Base-by-base conservation (phyloP, 2,888 invertebrate genomes). In the Trilocha varians region DNA sequence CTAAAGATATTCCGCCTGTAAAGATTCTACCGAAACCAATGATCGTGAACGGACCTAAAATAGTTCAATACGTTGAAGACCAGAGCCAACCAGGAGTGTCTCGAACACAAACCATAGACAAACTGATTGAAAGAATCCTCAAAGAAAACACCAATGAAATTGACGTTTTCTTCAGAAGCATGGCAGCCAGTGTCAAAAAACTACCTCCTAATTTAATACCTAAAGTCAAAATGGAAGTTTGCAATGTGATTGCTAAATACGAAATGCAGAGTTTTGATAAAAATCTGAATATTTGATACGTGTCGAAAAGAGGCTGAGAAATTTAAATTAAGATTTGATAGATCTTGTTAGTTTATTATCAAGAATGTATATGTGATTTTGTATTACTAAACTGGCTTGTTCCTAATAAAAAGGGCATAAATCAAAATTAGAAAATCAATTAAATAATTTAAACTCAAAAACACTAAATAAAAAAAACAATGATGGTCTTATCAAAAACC, bases 201-300 rank as follows among this genome's bases (percentile, higher is more conserved):
- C 57, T 85, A 52, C 83, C 82, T 46, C 85, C 85, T 6, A 82
- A 78, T 56, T 60, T 85, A 49, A 84, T 85, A 55, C 85, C 85
- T 15, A 84, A 84, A 66, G 84, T 84, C 0, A 85, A 85, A 50
- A 84, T 85, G 85, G 85, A 85, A 60, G 85, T 85, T 14, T 85
- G 85, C 47, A 85, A 82, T 64, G 84, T 85, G 4, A 84, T 85
- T 41, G 85, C 85, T 0, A 85, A 84, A 53, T 85, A 85, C 58
- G 85, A 85, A 65, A 84, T 85, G 83, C 83, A 83, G 50, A 83
- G 73, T 62, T 84, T 79, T 55, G 80, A 82, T 32, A 83, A 76
- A 48, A 75, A 52, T 35, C 50, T 59, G 42, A 59, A 52, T 41
- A 55, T 47, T 42, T 51, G 32, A 42, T 16, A 36, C 17, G 4